Percentiles rank a stretch among this genome's conserved stretches.
Evolutionary conservation across 2,113 vertebrate species (phyloP).

Genomic region (Pelobates fuscus): DNA sequence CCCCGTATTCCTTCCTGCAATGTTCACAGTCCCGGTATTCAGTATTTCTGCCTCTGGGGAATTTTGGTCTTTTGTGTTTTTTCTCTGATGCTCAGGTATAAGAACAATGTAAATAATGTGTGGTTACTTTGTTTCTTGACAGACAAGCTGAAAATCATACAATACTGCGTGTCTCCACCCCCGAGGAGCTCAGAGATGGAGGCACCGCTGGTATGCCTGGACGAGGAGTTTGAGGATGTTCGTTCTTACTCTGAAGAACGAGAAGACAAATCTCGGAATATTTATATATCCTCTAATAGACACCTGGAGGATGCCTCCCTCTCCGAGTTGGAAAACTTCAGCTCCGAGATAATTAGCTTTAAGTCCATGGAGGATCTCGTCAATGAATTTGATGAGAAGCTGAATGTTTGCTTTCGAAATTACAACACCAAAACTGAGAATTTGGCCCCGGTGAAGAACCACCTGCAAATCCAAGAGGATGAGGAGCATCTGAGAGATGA

Average conservation of each 20-base stretch:
- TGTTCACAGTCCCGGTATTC: no score
- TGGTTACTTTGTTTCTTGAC: background rate
- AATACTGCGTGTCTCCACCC: slow-evolving; percentile 24
- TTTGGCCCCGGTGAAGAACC: slow-evolving; percentile 85
- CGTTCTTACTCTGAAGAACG: slow-evolving; percentile 75
- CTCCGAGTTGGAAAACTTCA: slow-evolving; percentile 91
- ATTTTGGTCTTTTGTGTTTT: background rate
- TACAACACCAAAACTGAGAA: slow-evolving; percentile 91
- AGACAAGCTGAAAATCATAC: slow-evolving; percentile 30
- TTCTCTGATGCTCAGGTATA: background rate
- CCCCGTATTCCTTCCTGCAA: no score
- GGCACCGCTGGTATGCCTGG: slow-evolving; percentile 88
- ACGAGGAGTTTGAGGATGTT: slow-evolving; percentile 91
- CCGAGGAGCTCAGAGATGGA: slow-evolving; percentile 72
- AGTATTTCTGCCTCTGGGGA: no score
- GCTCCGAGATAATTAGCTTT: slow-evolving; percentile 92
- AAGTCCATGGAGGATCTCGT: slow-evolving; percentile 96
- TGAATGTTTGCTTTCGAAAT: slow-evolving; percentile 92
- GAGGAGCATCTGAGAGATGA: slow-evolving; percentile 87
- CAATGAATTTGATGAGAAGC: slow-evolving; percentile 92
- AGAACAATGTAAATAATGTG: background rate
- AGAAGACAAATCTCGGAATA: slow-evolving; percentile 64
- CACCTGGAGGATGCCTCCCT: slow-evolving; percentile 86
- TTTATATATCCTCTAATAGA: slow-evolving; percentile 68
- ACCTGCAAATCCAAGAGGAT: slow-evolving; percentile 81